Evolutionary conservation across 2,888 invertebrate genomes (phyloP).

Genomic region (Machimus atricapillus): DNA sequence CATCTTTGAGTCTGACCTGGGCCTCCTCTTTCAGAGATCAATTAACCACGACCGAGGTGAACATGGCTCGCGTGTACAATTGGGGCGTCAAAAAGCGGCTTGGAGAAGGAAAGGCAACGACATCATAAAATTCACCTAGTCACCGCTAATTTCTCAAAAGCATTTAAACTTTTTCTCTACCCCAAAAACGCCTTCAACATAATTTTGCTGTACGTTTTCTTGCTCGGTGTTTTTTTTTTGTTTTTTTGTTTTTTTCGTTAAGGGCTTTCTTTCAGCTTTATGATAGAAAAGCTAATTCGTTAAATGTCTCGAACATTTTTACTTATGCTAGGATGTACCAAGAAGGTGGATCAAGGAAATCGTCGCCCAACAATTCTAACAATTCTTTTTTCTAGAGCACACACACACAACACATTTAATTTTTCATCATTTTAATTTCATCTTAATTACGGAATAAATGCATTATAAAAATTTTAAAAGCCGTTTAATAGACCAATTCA

Average conservation of each 20-base stretch:
- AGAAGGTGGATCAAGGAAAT: neutral
- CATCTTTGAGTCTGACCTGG: neutral
- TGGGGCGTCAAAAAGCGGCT: constrained; percentile 96
- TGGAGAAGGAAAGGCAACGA: constrained; percentile 67
- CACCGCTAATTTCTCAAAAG: neutral
- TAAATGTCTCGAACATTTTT: neutral
- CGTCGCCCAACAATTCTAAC: neutral
- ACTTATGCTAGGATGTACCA: neutral
- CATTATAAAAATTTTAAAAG: neutral
- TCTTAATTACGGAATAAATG: neutral
- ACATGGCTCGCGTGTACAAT: constrained; percentile 98
- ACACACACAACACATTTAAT: neutral
- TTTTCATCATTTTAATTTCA: constrained; percentile 9
- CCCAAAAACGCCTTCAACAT: neutral
- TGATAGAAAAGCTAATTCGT: neutral
- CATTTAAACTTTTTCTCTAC: neutral
- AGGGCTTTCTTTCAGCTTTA: neutral
- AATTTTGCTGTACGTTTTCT: neutral
- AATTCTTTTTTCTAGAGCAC: neutral
- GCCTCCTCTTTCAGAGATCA: constrained; percentile 75
- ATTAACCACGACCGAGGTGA: constrained; percentile 97
- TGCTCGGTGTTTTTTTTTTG: neutral
- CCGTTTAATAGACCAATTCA: too few relatives aligned
- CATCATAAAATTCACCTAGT: constrained; percentile 13
- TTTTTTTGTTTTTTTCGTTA: neutral